These are phyloP conservation scores for Caenorhabditis becei DNA, from an alignment of 2,888 invertebrate genomes.

Conservation along the genomic window DNA sequence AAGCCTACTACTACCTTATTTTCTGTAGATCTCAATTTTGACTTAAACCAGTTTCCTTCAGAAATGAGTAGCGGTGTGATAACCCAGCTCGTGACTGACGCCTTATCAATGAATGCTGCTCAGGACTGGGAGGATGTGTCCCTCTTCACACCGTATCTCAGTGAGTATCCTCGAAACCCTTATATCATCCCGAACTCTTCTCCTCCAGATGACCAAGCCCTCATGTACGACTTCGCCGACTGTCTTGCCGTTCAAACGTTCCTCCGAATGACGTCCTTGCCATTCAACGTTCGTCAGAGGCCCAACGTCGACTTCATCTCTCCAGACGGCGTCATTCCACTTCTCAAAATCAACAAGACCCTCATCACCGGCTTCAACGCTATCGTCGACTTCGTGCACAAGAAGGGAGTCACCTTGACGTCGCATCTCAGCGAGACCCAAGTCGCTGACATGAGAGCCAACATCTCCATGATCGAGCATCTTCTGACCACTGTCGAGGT, in stretches of 20 bases:
- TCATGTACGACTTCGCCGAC: conserved; percentile 94
- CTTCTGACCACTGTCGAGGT: conserved; percentile 94
- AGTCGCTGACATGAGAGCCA: conserved; percentile 93
- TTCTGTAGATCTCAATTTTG: no score
- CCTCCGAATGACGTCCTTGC: conserved; percentile 92
- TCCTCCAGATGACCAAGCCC: conserved; percentile 93
- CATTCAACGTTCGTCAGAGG: conserved; percentile 89
- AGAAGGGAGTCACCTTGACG: conserved; percentile 90
- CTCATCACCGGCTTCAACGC: conserved; percentile 93
- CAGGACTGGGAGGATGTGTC: conserved; percentile 76
- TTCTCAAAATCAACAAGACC: conserved; percentile 92
- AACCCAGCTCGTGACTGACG: conserved; percentile 67
- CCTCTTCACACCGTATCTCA: conserved; percentile 74
- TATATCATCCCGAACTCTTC: no score
- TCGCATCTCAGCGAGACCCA: conserved; percentile 87
- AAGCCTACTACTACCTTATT: no score
- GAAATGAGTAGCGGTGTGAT: conserved; percentile 65
- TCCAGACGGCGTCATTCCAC: conserved; percentile 91
- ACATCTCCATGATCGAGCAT: conserved; percentile 89
- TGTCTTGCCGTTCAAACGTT: conserved; percentile 94
- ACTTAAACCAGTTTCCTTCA: background rate
- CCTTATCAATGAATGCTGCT: conserved; percentile 71
- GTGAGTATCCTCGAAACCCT: conserved; percentile 66
- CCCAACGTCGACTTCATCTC: conserved; percentile 98
- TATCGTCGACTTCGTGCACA: conserved; percentile 91